Evolutionary conservation across 2,888 invertebrate genomes (phyloP).

Genomic region (Zaprionus lineosus): DNA sequence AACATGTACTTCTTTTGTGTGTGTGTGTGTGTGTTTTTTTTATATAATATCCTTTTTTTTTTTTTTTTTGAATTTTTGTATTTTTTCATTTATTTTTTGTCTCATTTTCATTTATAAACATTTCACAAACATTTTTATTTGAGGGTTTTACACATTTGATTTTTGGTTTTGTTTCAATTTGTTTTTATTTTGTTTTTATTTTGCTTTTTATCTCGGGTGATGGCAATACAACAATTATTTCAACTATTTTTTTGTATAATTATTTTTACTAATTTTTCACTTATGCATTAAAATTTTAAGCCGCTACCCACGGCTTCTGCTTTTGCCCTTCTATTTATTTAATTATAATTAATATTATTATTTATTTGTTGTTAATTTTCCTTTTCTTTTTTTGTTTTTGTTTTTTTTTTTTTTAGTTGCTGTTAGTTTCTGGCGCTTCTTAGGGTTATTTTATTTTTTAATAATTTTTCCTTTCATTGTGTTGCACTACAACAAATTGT

Average conservation of each 20-base stretch:
- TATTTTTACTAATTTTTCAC: slow-evolving; percentile 63
- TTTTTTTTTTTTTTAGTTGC: slow-evolving; percentile 26
- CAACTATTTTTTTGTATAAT: slow-evolving; percentile 74
- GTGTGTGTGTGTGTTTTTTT: too few relatives aligned
- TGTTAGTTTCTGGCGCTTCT: slow-evolving; percentile 46
- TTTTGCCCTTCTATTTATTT: slow-evolving; percentile 16
- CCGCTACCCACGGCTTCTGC: slow-evolving; percentile 11
- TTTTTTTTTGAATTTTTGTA: slow-evolving; percentile 42
- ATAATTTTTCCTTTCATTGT: slow-evolving; percentile 23
- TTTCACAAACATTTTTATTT: slow-evolving; percentile 69
- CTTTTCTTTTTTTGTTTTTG: slow-evolving; percentile 10
- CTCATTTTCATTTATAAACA: slow-evolving; percentile 69
- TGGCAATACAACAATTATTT: slow-evolving; percentile 74
- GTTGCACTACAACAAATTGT: slow-evolving; percentile 49
- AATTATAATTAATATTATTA: slow-evolving; percentile 8
- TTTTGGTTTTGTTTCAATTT: slow-evolving; percentile 27
- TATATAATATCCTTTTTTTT: too few relatives aligned
- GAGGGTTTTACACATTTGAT: slow-evolving; percentile 63
- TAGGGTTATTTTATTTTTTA: slow-evolving; percentile 14
- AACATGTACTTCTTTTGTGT: too few relatives aligned
- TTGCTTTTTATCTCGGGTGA: slow-evolving; percentile 49
- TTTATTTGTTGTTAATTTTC: slow-evolving; percentile 23
- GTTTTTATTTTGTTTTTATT: slow-evolving; percentile 27
- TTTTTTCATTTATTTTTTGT: slow-evolving; percentile 32
- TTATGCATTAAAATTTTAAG: slow-evolving; percentile 49